phyloP scores from a whole-genome alignment of 1,140 invertebrate genomes.

The Bombus pascuorum region DNA sequence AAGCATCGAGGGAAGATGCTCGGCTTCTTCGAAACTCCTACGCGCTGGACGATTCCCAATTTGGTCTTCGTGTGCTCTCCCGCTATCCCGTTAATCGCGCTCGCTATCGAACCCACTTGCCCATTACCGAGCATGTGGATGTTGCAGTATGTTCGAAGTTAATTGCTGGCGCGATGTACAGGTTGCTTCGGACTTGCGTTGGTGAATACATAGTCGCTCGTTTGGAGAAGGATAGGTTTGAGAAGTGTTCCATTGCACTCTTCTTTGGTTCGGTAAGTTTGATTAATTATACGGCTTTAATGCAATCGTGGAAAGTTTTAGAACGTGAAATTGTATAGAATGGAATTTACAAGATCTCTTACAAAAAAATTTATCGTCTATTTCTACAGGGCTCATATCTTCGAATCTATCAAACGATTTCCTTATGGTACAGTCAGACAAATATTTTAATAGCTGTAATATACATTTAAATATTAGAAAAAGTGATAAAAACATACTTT shows the following conservation, averaged over 20 bases:
- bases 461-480: no score
- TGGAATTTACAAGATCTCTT: no score
- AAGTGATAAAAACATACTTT: not conserved
- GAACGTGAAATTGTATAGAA: no score
- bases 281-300: not conserved
- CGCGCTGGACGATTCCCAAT: slow-evolving; percentile 52
- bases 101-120: slow-evolving; percentile 16
- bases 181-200: not conserved
- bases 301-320: no score
- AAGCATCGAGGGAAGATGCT: not conserved
- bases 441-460: no score
- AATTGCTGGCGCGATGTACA: slow-evolving; percentile 7
- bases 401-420: no score
- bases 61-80: slow-evolving; percentile 42
- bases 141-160: slow-evolving; percentile 8
- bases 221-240: not conserved
- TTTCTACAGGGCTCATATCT: no score
- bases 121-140: slow-evolving; percentile 18
- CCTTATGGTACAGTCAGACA: no score
- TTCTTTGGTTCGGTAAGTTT: not conserved
- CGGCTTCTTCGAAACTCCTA: slow-evolving; percentile 32
- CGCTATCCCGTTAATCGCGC: slow-evolving; percentile 22
- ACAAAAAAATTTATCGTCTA: no score
- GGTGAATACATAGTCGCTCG: no score
- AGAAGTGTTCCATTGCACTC: not conserved